These are phyloP conservation scores for Hydrolagus affinis DNA, from an alignment of 2,113 vertebrate species.

Conservation along the genomic window DNA sequence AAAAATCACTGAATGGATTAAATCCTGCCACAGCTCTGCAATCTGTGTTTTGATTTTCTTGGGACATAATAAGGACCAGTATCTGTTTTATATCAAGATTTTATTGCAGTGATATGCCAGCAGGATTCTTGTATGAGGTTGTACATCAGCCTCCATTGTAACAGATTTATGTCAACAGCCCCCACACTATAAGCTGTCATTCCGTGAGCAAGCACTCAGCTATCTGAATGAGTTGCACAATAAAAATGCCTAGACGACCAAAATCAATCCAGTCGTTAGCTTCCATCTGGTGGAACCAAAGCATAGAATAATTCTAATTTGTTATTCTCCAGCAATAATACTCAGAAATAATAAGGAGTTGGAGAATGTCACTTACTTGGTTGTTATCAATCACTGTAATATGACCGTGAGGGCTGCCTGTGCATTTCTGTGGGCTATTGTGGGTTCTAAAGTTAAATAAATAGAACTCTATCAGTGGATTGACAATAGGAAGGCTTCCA, in stretches of 20 bases:
- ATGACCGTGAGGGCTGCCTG: slow-evolving; percentile 37
- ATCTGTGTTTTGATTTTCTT: slow-evolving; percentile 14
- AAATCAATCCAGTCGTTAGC: slow-evolving; percentile 40
- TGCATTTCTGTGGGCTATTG: slow-evolving; percentile 45
- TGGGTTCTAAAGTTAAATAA: slow-evolving; percentile 43
- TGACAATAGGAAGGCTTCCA: slow-evolving; percentile 48
- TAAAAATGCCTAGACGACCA: slow-evolving; percentile 43
- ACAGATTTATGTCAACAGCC: slow-evolving; percentile 59
- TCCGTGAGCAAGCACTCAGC: slow-evolving; percentile 48
- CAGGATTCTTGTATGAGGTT: slow-evolving; percentile 50
- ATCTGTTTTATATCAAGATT: slow-evolving; percentile 54
- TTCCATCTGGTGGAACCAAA: slow-evolving; percentile 45
- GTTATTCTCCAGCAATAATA: slow-evolving; percentile 44
- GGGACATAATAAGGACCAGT: slow-evolving; percentile 46
- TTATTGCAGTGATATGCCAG: slow-evolving; percentile 47
- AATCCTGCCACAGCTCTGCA: background rate
- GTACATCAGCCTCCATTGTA: slow-evolving; percentile 45
- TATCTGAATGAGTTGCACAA: slow-evolving; percentile 47
- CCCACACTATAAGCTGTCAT: slow-evolving; percentile 54
- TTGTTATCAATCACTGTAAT: slow-evolving; percentile 40
- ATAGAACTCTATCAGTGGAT: slow-evolving; percentile 52
- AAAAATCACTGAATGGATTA: background rate
- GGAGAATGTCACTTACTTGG: background rate
- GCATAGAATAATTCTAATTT: slow-evolving; percentile 44
- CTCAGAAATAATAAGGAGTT: slow-evolving; percentile 23